Conservation (phyloP, 2,888 invertebrate genomes). For the Dromius quadrimaculatus region DNA sequence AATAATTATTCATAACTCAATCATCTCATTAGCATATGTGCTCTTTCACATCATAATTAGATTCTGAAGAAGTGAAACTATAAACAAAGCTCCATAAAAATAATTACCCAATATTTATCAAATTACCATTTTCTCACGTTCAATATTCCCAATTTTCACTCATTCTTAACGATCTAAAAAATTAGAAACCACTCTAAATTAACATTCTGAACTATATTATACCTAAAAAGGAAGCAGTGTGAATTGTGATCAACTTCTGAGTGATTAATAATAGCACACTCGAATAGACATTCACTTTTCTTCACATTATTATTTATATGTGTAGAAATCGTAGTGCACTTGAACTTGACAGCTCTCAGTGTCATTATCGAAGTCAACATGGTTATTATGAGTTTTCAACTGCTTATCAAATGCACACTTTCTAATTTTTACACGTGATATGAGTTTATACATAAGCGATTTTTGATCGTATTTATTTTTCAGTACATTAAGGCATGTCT, state of each 20-base stretch:
- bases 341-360: conserved; percentile 24
- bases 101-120: no score
- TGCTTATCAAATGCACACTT: conserved; percentile 14
- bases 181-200: background rate
- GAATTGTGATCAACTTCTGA: background rate
- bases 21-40: no score
- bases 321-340: conserved; percentile 27
- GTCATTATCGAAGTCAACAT: conserved; percentile 15
- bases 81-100: no score
- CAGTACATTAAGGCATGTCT: no score
- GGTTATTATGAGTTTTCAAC: conserved; percentile 7
- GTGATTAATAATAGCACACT: conserved; percentile 21
- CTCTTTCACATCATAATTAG: no score
- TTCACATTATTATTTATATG: conserved; percentile 31
- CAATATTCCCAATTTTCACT: no score
- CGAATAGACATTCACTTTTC: conserved; percentile 34
- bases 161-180: background rate
- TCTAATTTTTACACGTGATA: conserved; percentile 35
- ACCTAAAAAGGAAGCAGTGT: background rate
- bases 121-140: no score
- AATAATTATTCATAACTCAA: no score
- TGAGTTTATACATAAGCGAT: no score
- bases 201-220: background rate
- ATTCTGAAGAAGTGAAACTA: no score
- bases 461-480: no score